Base-by-base conservation (phyloP, 2,797 vertebrate genomes). In the Hybognathus amarus region DNA sequence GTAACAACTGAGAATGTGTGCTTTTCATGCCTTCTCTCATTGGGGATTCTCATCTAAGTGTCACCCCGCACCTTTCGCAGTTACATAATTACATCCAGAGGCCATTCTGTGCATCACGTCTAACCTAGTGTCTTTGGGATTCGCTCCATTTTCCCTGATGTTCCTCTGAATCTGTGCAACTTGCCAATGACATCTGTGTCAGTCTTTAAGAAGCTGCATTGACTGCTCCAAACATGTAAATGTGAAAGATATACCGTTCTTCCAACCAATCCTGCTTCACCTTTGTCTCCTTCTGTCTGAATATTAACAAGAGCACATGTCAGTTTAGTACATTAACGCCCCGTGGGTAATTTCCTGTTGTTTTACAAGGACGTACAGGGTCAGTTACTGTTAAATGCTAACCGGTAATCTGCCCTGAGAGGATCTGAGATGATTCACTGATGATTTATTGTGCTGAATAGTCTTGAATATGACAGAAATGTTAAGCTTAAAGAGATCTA, bases 351-450 rank as follows among this genome's bases (percentile, higher is more conserved):
- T 77, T 24, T 47, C 15, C 50, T 85, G 66, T 81, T 77, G 79
- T 77, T 77, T 77, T 77, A 77, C 61, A 85, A 70, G 75, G 66
- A 77, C 30, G 27, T 22, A 3, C 54, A 66, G 84, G 52, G 68
- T 79, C 68, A 71, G 68, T 67, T 81, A 61, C 20, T n/a, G 33
- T 40, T 79, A 38, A 79, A 83, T 75, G 63, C 40, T 85, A 61
- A 61, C 68, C n/a, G 6, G 56, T 75, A 47, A 79, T 40, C 12
- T n/a, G 17, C n/a, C 52, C 64, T 42, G 45, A 47, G 30, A 76
- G 50, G 61, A 63, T 64, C 52, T 50, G 27, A 79, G 30, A 85
- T 73, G 59, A 67, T 45, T 45, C 73, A 79, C 20, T 15, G 24
- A 67, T 79, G 61, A 79, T 68, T 82, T 36, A 79, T 61, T 17